A percentile compares a stretch with the other conserved stretches of the same genome.
Evolutionary conservation across 1,140 invertebrate species (phyloP).

Genomic region (Latrodectus geometricus): DNA sequence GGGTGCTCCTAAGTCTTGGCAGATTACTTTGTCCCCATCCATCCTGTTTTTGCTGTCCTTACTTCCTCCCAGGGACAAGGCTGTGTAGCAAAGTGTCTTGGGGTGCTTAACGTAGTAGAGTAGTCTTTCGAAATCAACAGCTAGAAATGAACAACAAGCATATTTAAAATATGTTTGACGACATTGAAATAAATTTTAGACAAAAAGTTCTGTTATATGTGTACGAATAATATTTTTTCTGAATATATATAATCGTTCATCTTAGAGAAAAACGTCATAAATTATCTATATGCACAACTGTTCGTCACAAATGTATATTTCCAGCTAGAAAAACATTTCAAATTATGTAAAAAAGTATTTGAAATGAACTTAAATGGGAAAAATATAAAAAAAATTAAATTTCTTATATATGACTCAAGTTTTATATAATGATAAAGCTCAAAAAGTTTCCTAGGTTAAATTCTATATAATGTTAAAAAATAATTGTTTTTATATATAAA

Average conservation of each 20-base stretch:
- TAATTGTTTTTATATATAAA: too few species aligned
- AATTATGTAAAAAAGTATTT: too few species aligned
- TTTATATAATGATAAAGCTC: too few species aligned
- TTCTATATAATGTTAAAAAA: too few species aligned
- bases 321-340: too few species aligned
- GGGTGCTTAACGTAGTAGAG: slow-evolving; percentile 49
- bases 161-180: background rate
- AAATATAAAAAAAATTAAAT: too few species aligned
- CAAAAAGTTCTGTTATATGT: background rate
- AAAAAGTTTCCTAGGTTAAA: too few species aligned
- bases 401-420: too few species aligned
- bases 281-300: too few species aligned
- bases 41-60: slow-evolving; percentile 12
- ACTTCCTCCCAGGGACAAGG: slow-evolving; percentile 34
- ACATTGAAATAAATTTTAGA: background rate
- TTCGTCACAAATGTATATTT: too few species aligned
- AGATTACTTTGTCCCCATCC: slow-evolving; percentile 54
- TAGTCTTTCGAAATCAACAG: slow-evolving; percentile 28
- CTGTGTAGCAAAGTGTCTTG: slow-evolving; percentile 24
- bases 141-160: background rate
- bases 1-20: slow-evolving; percentile 18
- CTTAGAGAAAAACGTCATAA: background rate
- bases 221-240: background rate
- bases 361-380: too few species aligned
- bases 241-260: background rate